Evolutionary conservation across 2,888 invertebrate genomes (phyloP).

Genomic region (Torymus auratus): DNA sequence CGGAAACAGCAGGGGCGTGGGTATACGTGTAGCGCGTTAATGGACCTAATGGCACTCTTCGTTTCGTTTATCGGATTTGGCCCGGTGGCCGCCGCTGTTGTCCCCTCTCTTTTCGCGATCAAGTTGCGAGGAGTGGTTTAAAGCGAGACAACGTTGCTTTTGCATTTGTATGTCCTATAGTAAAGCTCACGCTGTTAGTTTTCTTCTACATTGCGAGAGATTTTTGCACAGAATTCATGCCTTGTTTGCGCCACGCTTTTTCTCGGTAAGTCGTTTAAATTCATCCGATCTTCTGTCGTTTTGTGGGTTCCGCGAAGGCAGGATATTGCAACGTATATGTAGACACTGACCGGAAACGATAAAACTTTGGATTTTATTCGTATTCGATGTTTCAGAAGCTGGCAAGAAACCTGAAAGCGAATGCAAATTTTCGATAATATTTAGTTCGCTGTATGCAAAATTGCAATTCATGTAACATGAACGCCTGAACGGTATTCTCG

Average conservation of each 20-base stretch:
- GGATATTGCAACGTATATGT: constrained; percentile 30
- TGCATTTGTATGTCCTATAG: too few relatives aligned
- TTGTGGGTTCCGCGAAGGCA: constrained; percentile 22
- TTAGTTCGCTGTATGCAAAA: too few relatives aligned
- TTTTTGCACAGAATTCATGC: constrained; percentile 5
- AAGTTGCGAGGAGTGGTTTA: not conserved
- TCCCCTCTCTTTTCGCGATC: not conserved
- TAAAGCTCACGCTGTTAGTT: too few relatives aligned
- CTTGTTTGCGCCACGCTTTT: constrained; percentile 1
- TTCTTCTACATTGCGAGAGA: too few relatives aligned
- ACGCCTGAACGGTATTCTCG: too few relatives aligned
- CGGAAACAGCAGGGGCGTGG: not conserved
- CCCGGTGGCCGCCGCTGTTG: not conserved
- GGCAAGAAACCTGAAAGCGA: too few relatives aligned
- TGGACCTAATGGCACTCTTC: constrained; percentile 54
- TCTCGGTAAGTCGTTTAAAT: constrained; percentile 31
- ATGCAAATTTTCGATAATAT: too few relatives aligned
- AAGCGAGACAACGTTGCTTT: not conserved
- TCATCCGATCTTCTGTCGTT: constrained; percentile 19
- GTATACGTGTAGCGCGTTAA: constrained; percentile 41
- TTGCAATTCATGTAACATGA: too few relatives aligned
- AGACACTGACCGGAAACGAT: constrained; percentile 33
- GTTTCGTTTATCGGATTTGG: constrained; percentile 45
- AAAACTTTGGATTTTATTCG: constrained; percentile 13
- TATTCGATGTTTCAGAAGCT: constrained; percentile 3